A percentile compares a stretch with the other conserved stretches of the same genome.
Evolutionary conservation across 2,113 vertebrate species (phyloP).

Genomic region (Pavo muticus): DNA sequence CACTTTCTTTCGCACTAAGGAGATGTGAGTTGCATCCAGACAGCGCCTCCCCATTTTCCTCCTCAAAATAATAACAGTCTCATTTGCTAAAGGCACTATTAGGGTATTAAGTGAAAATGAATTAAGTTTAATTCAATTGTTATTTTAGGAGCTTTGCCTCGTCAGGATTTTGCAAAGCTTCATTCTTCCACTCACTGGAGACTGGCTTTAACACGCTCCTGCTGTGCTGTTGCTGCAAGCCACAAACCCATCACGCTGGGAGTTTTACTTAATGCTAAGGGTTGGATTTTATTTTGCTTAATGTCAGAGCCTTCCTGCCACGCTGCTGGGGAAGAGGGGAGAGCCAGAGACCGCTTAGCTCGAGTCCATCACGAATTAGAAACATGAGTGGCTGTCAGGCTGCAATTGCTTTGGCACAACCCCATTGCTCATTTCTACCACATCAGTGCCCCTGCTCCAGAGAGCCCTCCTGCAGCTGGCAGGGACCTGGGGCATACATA

Average conservation of each 20-base stretch:
- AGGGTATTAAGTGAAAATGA: conserved; percentile 74
- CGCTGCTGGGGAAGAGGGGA: background rate
- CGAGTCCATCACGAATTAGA: background rate
- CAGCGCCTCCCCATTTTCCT: conserved; percentile 30
- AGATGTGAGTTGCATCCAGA: conserved; percentile 2
- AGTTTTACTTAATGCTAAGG: conserved; percentile 76
- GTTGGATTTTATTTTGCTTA: conserved; percentile 61
- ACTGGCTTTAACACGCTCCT: conserved; percentile 69
- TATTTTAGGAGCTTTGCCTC: conserved; percentile 72
- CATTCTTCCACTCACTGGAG: conserved; percentile 64
- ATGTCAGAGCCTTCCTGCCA: conserved; percentile 44
- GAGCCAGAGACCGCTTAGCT: conserved; percentile 4
- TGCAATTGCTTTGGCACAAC: background rate
- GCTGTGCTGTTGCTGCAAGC: conserved; percentile 73
- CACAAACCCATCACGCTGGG: conserved; percentile 53
- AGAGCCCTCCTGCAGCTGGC: background rate
- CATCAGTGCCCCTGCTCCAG: rapidly evolving
- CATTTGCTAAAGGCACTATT: conserved; percentile 65
- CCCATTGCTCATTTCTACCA: background rate
- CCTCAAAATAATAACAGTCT: conserved; percentile 66
- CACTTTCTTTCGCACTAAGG: background rate
- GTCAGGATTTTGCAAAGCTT: conserved; percentile 65
- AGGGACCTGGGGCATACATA: background rate
- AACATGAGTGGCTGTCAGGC: background rate
- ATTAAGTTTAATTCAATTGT: conserved; percentile 74